phyloP scores from a whole-genome alignment of 2,113 vertebrate genomes.

The Felis catus region F.catus_Fca126_mat1.0 CM031419.1:220264001-220264500 shows the following conservation, averaged over 20 bases:
- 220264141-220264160: fast-evolving
- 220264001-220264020: neutral
- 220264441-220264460: neutral
- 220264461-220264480: neutral
- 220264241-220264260: neutral
- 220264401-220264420: fast-evolving
- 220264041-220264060: fast-evolving
- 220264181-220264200: too few relatives aligned
- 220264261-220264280: neutral
- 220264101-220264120: neutral
- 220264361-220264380: fast-evolving
- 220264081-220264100: fast-evolving
- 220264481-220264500: neutral
- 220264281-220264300: neutral
- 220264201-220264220: neutral
- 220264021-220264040: too few relatives aligned
- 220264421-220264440: too few relatives aligned
- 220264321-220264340: fast-evolving
- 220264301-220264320: neutral
- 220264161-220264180: neutral
- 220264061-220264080: neutral
- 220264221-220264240: neutral
- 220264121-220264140: fast-evolving
- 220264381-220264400: fast-evolving
- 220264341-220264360: fast-evolving